Evolutionary conservation across 2,888 invertebrate species (phyloP), one percentile per base, ranked within the genome.

Genomic region (Himalopsyche japonica): DNA sequence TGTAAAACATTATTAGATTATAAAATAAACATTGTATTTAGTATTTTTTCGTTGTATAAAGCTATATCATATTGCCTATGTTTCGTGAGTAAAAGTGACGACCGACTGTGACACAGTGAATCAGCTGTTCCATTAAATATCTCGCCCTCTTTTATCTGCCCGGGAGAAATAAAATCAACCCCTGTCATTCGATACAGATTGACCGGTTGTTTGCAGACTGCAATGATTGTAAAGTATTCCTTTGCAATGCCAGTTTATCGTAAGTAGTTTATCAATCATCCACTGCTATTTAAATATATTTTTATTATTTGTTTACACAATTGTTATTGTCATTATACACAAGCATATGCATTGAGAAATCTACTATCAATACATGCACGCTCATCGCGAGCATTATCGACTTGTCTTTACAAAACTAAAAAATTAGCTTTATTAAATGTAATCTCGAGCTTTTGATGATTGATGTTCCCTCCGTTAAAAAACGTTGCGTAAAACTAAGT

Each of bases 61-160:
- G 32, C 6, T 32, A 32, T 4, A 32, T 32, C 32, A 32, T 32
- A 6, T 32, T 78, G 78, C 37, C 12, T 18, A 78, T 37, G 78
- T 78, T 78, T 78, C 37, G 78, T 78, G 37, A 78, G 78, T 34
- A 78, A 78, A 78, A 78, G 34, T 32, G 78, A 78, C 34, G 37
- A 78, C 78, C 34, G 78, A 78, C 78, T 78, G 78, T 78, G 32
- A 34, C 78, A 78, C 78, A 78, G 78, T 78, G 78, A 78, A 78
- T 87, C 83, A n/a, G 18, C 18, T 79, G 43, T 79, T 79, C 18
- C 43, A 43, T 78, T 78, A 15, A 10, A 78, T 78, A 34, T 85
- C 47, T 85, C 24, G 48, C 80, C 12, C 57, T 84, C 37, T 20
- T 81, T 78, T 48, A 76, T 76, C 24, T 20, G 32, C 64, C 43